Conservation (phyloP, 2,113 vertebrate genomes). For the Seriola aureovittata region DNA sequence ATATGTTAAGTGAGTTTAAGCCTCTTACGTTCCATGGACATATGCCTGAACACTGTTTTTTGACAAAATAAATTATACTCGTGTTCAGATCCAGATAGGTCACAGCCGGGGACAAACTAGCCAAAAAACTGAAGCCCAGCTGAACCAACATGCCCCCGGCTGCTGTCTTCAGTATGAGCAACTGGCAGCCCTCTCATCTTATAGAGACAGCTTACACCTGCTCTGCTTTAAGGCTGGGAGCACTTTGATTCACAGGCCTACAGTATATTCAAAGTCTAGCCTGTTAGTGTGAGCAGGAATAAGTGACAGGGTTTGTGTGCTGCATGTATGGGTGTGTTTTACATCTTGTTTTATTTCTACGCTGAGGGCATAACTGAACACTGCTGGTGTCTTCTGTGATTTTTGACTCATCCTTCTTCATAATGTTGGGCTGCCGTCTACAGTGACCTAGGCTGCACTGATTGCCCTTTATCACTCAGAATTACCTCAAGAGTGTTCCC, state of each 20-base stretch:
- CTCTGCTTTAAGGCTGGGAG: conserved; percentile 26
- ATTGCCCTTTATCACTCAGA: conserved; percentile 13
- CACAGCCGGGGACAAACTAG: background rate
- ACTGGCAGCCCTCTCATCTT: conserved; percentile 39
- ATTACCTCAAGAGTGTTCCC: conserved; percentile 13
- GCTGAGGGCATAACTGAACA: background rate
- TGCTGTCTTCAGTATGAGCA: conserved; percentile 35
- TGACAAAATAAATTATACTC: conserved; percentile 1
- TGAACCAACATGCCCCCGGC: conserved; percentile 45
- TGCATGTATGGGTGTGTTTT: background rate
- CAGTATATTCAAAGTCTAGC: conserved; percentile 34
- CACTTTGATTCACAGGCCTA: conserved; percentile 33
- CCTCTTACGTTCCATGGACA: background rate
- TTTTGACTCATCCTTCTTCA: background rate
- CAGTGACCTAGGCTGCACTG: background rate
- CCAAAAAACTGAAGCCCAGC: conserved; percentile 34
- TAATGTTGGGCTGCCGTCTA: background rate
- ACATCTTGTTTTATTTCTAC: no score
- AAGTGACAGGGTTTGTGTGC: background rate
- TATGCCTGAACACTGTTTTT: conserved; percentile 4
- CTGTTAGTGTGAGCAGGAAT: conserved; percentile 8
- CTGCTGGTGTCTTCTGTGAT: background rate
- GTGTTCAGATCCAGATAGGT: conserved; percentile 7
- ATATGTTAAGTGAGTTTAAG: background rate
- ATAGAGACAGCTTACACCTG: conserved; percentile 59